These are phyloP conservation scores for Rafetus swinhoei DNA, from an alignment of 2,113 vertebrate species.

Conservation along the genomic window DNA sequence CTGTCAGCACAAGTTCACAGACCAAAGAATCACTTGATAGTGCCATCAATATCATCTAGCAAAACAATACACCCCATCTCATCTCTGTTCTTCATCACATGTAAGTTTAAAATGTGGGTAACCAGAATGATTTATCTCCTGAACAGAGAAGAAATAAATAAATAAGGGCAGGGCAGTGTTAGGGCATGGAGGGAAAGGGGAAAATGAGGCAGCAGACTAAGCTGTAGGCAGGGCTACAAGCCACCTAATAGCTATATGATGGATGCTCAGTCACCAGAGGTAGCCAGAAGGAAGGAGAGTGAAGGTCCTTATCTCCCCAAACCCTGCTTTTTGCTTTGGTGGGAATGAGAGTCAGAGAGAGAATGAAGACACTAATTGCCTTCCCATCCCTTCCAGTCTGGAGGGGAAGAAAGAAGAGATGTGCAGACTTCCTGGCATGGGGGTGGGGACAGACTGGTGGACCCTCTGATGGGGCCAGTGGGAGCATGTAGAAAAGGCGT, in stretches of 20 bases:
- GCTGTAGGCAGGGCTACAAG: not conserved
- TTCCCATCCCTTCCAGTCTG: not conserved
- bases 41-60: not conserved
- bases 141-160: too few species aligned
- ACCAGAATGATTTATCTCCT: not conserved
- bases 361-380: not conserved
- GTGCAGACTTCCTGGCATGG: too few species aligned
- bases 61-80: too few species aligned
- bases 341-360: not conserved
- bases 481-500: not conserved
- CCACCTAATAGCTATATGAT: not conserved
- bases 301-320: not conserved
- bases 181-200: not conserved
- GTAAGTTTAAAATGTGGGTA: fast-evolving
- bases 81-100: not conserved
- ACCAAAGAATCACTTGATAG: not conserved
- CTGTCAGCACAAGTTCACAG: not conserved
- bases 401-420: not conserved
- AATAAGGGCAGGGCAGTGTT: fast-evolving
- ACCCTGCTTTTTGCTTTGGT: not conserved
- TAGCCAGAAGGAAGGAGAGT: not conserved
- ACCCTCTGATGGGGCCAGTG: too few species aligned
- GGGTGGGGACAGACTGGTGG: not conserved
- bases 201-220: not conserved
- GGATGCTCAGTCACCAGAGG: not conserved